These are phyloP conservation scores for Cephus sareptanus DNA, from an alignment of 2,888 invertebrate species.

Conservation along the genomic window DNA sequence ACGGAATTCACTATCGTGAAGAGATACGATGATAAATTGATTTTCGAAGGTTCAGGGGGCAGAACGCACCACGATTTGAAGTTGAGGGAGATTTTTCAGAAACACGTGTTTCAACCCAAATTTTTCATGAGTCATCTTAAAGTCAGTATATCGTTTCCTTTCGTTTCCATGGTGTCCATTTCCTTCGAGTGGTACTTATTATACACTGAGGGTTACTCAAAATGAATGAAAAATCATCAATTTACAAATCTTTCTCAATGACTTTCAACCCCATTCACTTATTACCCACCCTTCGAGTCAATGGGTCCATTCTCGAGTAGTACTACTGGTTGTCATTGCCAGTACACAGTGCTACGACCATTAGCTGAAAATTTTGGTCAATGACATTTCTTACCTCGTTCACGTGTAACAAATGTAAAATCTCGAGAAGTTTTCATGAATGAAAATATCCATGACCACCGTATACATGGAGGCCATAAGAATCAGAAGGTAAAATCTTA, in stretches of 20 bases:
- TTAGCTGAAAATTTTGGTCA: neutral
- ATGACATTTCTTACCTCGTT: neutral
- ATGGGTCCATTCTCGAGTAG: neutral
- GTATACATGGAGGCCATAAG: neutral
- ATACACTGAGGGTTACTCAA: neutral
- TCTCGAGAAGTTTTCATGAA: neutral
- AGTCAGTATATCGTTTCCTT: neutral
- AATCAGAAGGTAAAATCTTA: neutral
- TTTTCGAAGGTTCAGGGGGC: neutral
- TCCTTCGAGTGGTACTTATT: neutral
- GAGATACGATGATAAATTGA: neutral
- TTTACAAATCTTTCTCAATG: neutral
- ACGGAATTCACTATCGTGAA: neutral
- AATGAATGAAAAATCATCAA: neutral
- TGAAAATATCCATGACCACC: neutral
- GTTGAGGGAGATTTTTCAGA: neutral
- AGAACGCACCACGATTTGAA: neutral
- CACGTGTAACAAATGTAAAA: neutral
- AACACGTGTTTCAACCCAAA: neutral
- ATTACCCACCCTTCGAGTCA: neutral
- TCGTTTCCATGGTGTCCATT: neutral
- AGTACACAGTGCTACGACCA: neutral
- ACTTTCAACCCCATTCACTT: neutral
- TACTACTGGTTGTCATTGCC: neutral
- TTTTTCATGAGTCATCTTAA: neutral